A percentile compares a stretch with the other conserved stretches of the same genome.
phyloP scores from a whole-genome alignment of 1,140 invertebrate genomes.

The Frieseomelitta varia region DNA sequence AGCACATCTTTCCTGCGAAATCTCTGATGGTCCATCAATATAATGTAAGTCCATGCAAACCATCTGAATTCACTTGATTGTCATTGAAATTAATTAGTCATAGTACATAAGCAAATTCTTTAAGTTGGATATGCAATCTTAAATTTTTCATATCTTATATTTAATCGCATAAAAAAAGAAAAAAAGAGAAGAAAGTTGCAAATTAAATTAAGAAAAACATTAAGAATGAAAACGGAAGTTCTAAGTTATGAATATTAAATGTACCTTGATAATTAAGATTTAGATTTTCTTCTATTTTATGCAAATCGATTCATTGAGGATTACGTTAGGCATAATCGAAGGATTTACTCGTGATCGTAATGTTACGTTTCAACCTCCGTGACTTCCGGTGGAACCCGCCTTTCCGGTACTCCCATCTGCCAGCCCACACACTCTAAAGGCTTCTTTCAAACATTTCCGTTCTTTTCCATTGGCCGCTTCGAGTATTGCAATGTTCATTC shows the following conservation, averaged over 20 bases:
- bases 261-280: not conserved
- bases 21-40: slow-evolving; percentile 5
- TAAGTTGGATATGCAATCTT: not conserved
- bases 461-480: slow-evolving; percentile 3
- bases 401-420: slow-evolving; percentile 38
- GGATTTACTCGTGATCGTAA: slow-evolving; percentile 45
- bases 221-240: not conserved
- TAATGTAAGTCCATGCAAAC: not conserved
- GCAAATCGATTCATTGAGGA: not conserved
- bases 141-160: not conserved
- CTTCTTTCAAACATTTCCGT: slow-evolving; percentile 39
- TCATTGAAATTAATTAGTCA: not conserved
- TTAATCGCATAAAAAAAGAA: not conserved
- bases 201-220: not conserved
- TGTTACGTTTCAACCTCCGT: slow-evolving; percentile 46
- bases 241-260: not conserved
- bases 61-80: not conserved
- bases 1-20: not conserved
- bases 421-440: slow-evolving; percentile 32
- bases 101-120: not conserved
- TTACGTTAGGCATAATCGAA: slow-evolving; percentile 32
- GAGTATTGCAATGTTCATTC: slow-evolving; percentile 9
- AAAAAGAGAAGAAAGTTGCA: not conserved
- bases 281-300: not conserved
- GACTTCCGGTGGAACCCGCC: slow-evolving; percentile 41